Conservation (phyloP, 2,113 vertebrate species). For the Spizaetus ornatus region DNA sequence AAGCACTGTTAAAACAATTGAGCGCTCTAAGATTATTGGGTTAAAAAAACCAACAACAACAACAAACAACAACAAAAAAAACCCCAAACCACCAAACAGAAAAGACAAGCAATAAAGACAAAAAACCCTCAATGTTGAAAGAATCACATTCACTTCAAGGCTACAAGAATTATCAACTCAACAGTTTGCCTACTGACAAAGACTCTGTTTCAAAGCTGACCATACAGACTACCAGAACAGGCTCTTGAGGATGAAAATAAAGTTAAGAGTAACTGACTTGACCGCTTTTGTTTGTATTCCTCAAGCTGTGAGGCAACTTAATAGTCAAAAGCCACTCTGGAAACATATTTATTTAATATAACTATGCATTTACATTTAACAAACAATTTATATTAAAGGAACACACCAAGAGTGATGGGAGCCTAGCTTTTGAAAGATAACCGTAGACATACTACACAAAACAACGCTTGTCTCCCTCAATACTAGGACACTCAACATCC, state of each 20-base stretch:
- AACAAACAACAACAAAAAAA: too few relatives aligned
- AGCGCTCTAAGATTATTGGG: neutral
- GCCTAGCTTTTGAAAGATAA: neutral
- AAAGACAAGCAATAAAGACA: neutral
- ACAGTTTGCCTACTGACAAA: neutral
- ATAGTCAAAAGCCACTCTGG: neutral
- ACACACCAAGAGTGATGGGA: neutral
- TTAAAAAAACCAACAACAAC: neutral
- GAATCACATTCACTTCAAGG: neutral
- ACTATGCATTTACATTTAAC: neutral
- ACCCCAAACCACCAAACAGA: too few relatives aligned
- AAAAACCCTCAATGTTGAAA: neutral
- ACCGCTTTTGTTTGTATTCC: neutral
- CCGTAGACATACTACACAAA: fast-evolving
- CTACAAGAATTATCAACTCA: neutral
- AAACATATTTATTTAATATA: neutral
- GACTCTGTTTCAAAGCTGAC: neutral
- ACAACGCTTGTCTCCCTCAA: neutral
- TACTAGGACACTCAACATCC: neutral
- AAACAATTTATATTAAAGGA: neutral
- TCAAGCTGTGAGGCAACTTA: neutral
- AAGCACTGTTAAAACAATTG: neutral
- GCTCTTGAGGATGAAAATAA: neutral
- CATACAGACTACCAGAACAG: neutral
- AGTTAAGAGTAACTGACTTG: neutral